Evolutionary conservation across 2,113 vertebrate genomes (phyloP).

Genomic region (Rhinopithecus roxellana): DNA sequence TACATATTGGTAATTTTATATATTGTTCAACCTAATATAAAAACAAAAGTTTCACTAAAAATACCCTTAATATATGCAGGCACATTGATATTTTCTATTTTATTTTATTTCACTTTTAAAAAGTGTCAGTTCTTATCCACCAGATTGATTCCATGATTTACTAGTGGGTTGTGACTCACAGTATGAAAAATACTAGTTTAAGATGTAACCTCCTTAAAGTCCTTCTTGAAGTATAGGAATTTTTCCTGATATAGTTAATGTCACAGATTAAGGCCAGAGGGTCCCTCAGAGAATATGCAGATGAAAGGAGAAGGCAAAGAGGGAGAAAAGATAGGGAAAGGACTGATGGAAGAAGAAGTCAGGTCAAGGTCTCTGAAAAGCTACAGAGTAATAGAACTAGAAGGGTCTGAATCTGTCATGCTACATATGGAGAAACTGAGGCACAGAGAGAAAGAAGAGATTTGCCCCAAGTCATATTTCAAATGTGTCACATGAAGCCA

Average conservation of each 20-base stretch:
- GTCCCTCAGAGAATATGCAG: not conserved
- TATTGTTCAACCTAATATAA: conserved; percentile 9
- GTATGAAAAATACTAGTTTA: not conserved
- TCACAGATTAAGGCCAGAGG: not conserved
- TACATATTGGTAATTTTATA: not conserved
- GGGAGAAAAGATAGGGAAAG: not conserved
- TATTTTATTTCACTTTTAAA: conserved; percentile 9
- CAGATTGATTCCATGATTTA: conserved; percentile 1
- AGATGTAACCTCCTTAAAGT: not conserved
- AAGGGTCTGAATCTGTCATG: not conserved
- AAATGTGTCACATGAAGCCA: not conserved
- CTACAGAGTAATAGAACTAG: not conserved
- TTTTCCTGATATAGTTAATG: not conserved
- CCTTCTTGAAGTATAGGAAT: not conserved
- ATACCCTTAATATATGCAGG: not conserved
- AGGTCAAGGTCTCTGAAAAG: not conserved
- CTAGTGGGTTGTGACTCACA: not conserved
- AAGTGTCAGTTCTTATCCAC: not conserved
- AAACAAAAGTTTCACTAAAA: not conserved
- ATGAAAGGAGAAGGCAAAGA: not conserved
- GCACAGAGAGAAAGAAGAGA: not conserved
- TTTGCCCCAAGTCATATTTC: not conserved
- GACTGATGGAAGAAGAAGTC: not conserved
- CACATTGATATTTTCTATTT: not conserved
- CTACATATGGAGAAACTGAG: not conserved